Conservation (phyloP, 2,797 vertebrate genomes). For the Furcifer pardalis region DNA sequence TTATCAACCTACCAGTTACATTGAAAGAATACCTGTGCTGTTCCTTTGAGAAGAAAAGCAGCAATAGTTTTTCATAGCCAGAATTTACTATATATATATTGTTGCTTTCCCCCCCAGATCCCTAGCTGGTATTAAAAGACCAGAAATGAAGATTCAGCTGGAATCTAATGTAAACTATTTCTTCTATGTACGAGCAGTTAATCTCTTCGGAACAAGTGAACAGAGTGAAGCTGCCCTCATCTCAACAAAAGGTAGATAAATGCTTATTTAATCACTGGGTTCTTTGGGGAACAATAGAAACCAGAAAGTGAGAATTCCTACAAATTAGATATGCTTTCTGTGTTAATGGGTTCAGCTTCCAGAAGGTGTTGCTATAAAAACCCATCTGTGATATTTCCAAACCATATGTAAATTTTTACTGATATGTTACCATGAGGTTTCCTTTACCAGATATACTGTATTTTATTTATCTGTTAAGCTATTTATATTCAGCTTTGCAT, state of each 20-base stretch:
- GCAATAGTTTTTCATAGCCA: neutral
- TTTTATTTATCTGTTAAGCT: too few species aligned
- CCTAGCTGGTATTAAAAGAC: slow-evolving; percentile 85
- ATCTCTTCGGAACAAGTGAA: slow-evolving; percentile 88
- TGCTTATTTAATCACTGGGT: neutral
- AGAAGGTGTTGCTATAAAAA: neutral
- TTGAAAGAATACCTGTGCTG: neutral
- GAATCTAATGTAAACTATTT: slow-evolving; percentile 94
- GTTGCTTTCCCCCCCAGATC: slow-evolving; percentile 80
- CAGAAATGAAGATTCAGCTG: slow-evolving; percentile 86
- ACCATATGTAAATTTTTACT: too few species aligned
- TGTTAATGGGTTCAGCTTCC: neutral
- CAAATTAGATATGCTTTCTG: neutral
- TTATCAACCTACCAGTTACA: neutral
- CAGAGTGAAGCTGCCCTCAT: slow-evolving; percentile 95
- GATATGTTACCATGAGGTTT: too few species aligned
- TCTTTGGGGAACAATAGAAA: neutral
- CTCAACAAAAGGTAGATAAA: slow-evolving; percentile 90
- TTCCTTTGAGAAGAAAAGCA: neutral
- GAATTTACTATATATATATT: slow-evolving; percentile 25
- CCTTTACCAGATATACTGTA: too few species aligned
- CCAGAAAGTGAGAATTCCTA: too few species aligned
- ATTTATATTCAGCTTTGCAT: too few species aligned
- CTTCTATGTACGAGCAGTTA: slow-evolving; percentile 93
- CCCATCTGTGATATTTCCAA: neutral